A percentile compares a stretch with the other conserved stretches of the same genome.
Evolutionary conservation across 2,888 invertebrate genomes (phyloP).

Genomic region (Drosophila kambysellisi): DNA sequence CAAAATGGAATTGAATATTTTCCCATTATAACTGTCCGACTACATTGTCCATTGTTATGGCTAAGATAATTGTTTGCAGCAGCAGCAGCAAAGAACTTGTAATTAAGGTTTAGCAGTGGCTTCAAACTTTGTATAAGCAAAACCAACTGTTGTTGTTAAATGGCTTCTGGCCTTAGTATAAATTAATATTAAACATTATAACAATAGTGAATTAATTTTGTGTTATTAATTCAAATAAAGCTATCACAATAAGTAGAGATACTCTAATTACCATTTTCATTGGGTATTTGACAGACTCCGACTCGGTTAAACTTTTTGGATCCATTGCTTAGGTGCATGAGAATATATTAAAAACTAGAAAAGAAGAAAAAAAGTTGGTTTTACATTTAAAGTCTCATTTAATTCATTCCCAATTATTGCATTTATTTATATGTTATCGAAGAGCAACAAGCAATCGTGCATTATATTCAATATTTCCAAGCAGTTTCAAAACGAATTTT

Average conservation of each 20-base stretch:
- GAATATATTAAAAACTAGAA: background rate
- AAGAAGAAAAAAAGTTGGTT: too few relatives aligned
- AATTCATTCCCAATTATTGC: background rate
- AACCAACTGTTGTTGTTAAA: background rate
- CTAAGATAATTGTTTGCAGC: background rate
- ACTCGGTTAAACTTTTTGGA: background rate
- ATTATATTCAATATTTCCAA: background rate
- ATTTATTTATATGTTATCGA: background rate
- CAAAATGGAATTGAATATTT: slow-evolving; percentile 18
- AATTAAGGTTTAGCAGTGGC: background rate
- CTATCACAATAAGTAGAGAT: background rate
- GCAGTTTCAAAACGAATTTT: too few relatives aligned
- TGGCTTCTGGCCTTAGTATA: background rate
- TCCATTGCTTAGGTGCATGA: background rate
- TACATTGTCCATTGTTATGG: background rate
- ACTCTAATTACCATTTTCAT: background rate
- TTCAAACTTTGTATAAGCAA: background rate
- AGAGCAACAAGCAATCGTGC: background rate
- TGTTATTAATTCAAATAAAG: background rate
- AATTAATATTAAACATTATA: background rate
- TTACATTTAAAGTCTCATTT: background rate
- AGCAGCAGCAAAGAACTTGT: background rate
- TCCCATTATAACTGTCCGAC: slow-evolving; percentile 24
- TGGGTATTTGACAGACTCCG: background rate
- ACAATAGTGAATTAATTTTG: background rate